phyloP scores from a whole-genome alignment of 1,140 invertebrate genomes.

The Lordiphosa clarofinis region DNA sequence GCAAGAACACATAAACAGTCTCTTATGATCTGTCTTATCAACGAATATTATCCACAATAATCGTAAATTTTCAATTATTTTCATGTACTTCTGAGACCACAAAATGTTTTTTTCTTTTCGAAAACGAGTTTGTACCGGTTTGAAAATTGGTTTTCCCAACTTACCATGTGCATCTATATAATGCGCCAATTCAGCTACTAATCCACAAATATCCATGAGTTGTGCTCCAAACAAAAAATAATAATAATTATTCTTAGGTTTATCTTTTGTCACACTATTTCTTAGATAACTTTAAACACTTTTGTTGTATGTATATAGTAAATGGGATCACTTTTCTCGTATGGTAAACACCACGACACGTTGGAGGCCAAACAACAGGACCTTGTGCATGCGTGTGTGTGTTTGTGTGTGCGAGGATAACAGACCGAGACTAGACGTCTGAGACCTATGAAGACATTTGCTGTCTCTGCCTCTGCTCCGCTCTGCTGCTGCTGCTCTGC shows the following conservation, averaged over 20 bases:
- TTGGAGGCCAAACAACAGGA: conserved; percentile 7
- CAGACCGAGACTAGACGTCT: conserved; percentile 15
- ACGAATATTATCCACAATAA: no score
- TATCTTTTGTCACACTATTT: conserved; percentile 2
- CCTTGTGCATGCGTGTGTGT: conserved; percentile 5
- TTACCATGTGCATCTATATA: conserved; percentile 65
- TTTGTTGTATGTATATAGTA: conserved; percentile 4
- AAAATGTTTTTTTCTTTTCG: conserved; percentile 7
- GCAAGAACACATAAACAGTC: no score
- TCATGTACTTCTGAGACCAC: background rate
- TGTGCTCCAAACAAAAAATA: background rate
- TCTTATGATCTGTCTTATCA: no score
- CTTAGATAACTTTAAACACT: conserved; percentile 5
- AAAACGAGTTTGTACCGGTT: conserved; percentile 6
- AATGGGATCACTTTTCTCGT: no score
- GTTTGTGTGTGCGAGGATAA: conserved; percentile 2
- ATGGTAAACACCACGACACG: background rate
- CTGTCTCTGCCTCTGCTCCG: conserved; percentile 5
- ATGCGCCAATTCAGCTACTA: conserved; percentile 61
- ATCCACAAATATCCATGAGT: conserved; percentile 67
- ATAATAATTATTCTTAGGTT: conserved; percentile 1
- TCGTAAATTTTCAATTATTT: no score
- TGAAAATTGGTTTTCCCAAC: conserved; percentile 29
- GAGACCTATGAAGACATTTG: conserved; percentile 17
- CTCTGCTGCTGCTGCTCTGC: conserved; percentile 1